A percentile compares a stretch with the other conserved stretches of the same genome.
phyloP scores from a whole-genome alignment of 2,888 invertebrate genomes.

The Campopleginae sp. region DNA sequence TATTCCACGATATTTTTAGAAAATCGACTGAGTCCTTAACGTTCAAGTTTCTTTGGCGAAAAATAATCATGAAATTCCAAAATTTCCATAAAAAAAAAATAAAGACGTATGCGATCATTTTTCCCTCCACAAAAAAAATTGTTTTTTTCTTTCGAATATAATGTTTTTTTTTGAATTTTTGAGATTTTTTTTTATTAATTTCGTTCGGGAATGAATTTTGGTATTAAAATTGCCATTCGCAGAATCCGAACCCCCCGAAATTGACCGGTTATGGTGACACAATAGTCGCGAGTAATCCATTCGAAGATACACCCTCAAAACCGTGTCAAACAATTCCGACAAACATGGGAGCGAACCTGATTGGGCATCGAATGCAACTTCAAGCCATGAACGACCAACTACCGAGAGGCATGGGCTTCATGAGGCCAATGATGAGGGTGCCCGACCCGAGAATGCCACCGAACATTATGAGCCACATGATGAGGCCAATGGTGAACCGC shows the following conservation, averaged over 20 bases:
- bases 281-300: slow-evolving; percentile 96
- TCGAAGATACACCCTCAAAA: slow-evolving; percentile 92
- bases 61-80: no score
- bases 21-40: no score
- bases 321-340: slow-evolving; percentile 84
- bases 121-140: no score
- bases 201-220: background rate
- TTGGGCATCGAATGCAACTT: slow-evolving; percentile 81
- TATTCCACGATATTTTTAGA: no score
- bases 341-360: slow-evolving; percentile 76
- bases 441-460: slow-evolving; percentile 84
- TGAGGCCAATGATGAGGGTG: slow-evolving; percentile 82
- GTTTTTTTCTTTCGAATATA: no score
- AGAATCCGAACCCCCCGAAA: slow-evolving; percentile 93
- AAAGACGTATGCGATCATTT: no score
- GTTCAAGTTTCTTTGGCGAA: no score
- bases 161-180: background rate
- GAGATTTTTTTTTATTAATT: background rate
- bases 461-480: slow-evolving; percentile 81
- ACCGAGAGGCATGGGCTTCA: slow-evolving; percentile 88
- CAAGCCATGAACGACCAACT: slow-evolving; percentile 87
- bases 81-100: no score
- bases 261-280: slow-evolving; percentile 96
- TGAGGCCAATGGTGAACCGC: slow-evolving; percentile 79
- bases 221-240: slow-evolving; percentile 75